These are phyloP conservation scores for Rhombomys opimus DNA, from an alignment of 2,113 vertebrate genomes.

Conservation along the genomic window DNA sequence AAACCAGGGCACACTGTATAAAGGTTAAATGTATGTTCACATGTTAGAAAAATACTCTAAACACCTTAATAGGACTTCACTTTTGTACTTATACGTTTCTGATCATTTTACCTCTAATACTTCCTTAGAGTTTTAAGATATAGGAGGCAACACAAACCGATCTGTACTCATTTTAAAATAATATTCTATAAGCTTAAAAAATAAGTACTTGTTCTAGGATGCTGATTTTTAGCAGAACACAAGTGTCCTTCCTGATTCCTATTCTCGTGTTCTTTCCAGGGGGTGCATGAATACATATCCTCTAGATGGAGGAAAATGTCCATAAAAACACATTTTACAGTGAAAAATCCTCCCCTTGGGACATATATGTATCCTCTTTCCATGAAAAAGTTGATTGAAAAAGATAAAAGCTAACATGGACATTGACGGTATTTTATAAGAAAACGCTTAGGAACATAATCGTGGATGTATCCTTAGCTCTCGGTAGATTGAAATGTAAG, in stretches of 20 bases:
- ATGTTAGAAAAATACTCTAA: not conserved
- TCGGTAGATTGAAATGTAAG: not conserved
- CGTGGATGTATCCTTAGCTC: not conserved
- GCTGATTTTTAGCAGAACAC: not conserved
- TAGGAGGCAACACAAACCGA: not conserved
- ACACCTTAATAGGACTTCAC: conserved; percentile 1
- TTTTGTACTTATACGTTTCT: not conserved
- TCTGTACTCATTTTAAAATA: conserved; percentile 23
- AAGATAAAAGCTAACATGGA: conserved; percentile 12
- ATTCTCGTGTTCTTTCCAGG: conserved; percentile 6
- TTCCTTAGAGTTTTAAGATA: conserved; percentile 4
- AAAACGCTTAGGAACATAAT: conserved; percentile 25
- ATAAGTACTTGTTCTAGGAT: not conserved
- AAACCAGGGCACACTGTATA: not conserved
- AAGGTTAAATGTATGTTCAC: not conserved
- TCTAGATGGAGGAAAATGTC: not conserved
- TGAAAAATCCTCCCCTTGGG: not conserved
- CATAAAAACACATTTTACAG: not conserved
- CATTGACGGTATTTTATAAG: not conserved
- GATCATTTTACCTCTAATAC: not conserved
- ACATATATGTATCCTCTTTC: not conserved
- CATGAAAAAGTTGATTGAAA: not conserved
- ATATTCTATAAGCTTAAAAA: not conserved
- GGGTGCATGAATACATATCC: not conserved
- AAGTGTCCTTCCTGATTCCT: not conserved